Evolutionary conservation across 2,113 vertebrate genomes (phyloP).

Genomic region (Pluvialis apricaria): DNA sequence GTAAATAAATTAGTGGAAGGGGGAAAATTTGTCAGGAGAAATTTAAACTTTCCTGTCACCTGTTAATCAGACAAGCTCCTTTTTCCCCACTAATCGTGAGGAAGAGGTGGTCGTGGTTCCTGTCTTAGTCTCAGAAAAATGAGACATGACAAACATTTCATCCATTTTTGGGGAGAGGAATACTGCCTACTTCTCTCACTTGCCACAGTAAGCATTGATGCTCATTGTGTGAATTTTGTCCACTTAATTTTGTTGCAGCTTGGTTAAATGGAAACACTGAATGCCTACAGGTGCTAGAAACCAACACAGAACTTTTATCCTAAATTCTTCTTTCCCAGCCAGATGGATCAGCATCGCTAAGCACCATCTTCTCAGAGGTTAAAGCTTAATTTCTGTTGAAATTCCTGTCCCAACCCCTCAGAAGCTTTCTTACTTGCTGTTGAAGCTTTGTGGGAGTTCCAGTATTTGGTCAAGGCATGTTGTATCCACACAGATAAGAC

Average conservation of each 20-base stretch:
- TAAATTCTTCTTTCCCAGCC: not conserved
- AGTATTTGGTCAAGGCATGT: not conserved
- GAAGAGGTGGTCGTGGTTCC: not conserved
- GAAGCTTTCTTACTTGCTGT: not conserved
- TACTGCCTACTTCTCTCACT: not conserved
- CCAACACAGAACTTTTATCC: not conserved
- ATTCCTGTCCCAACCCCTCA: not conserved
- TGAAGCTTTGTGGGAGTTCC: not conserved
- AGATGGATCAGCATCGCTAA: not conserved
- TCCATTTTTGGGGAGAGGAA: not conserved
- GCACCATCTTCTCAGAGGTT: not conserved
- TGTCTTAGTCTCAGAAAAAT: not conserved
- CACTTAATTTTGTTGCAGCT: not conserved
- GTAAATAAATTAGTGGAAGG: not conserved
- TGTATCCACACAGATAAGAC: not conserved
- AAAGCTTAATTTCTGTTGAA: not conserved
- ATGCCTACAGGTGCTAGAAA: not conserved
- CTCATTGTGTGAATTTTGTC: not conserved
- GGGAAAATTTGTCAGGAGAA: not conserved
- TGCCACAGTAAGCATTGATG: not conserved
- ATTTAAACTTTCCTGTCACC: not conserved
- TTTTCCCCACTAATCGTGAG: not conserved
- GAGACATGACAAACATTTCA: not conserved
- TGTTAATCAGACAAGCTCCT: not conserved
- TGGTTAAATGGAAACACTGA: not conserved